phyloP scores from a whole-genome alignment of 2,797 vertebrate species.

The Balearica regulorum region DNA sequence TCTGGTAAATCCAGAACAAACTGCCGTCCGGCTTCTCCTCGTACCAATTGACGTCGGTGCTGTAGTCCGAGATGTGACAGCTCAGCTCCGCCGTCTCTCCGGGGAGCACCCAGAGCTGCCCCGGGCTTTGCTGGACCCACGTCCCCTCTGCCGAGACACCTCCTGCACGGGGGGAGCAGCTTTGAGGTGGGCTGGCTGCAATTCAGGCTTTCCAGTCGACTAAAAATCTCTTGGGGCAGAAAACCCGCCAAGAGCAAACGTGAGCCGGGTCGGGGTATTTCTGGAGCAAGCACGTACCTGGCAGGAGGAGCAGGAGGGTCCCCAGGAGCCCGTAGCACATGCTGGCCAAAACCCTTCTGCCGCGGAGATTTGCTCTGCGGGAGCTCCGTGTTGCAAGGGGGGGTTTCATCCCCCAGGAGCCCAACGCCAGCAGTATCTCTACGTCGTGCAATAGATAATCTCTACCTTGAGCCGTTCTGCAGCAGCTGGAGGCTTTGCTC shows the following conservation, averaged over 20 bases:
- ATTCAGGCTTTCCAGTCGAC: background rate
- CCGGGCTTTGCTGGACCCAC: no score
- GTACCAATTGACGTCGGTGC: accelerated
- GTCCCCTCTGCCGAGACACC: no score
- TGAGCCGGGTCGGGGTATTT: accelerated
- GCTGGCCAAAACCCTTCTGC: background rate
- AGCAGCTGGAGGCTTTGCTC: background rate
- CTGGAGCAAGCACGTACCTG: background rate
- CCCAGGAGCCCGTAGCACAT: background rate
- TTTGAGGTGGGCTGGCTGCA: no score
- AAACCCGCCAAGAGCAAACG: accelerated
- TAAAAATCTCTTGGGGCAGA: background rate
- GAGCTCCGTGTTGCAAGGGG: no score
- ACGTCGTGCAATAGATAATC: no score
- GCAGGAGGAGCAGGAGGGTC: background rate
- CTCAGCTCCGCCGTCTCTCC: background rate
- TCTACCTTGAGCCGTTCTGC: background rate
- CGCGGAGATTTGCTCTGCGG: no score
- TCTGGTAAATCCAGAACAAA: background rate
- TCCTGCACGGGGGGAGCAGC: no score
- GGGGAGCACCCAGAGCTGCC: no score
- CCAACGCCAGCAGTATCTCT: no score
- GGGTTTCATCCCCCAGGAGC: background rate
- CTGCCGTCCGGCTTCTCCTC: background rate
- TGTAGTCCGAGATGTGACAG: accelerated